These are phyloP conservation scores for Apostichopus californicus DNA, from an alignment of 35 echinoderm and acorn worm species.

Conservation along the genomic window DNA sequence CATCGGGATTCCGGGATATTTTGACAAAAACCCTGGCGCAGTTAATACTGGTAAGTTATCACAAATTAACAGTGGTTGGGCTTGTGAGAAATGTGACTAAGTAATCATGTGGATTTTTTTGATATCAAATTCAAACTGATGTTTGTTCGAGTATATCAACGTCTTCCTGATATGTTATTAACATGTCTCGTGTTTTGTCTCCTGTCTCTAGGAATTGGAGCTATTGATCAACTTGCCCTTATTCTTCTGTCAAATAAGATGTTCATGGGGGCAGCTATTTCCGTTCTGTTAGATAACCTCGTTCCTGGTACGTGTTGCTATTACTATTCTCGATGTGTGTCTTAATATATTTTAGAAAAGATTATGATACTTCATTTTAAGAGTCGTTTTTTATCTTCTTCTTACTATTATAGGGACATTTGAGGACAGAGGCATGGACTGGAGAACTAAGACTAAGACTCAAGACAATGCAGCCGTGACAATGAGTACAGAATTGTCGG, in stretches of 20 bases:
- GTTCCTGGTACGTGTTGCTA: neutral
- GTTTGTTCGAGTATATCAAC: neutral
- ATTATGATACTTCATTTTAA: neutral
- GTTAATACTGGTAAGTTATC: conserved; percentile 54
- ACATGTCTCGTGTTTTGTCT: too few species aligned
- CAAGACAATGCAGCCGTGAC: neutral
- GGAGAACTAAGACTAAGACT: neutral
- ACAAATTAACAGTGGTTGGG: too few species aligned
- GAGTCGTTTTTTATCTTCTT: neutral
- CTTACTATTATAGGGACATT: neutral
- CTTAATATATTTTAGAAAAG: neutral
- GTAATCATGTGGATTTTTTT: neutral
- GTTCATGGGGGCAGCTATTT: neutral
- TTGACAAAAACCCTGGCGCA: conserved; percentile 25
- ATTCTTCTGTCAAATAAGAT: conserved; percentile 30
- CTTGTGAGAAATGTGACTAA: too few species aligned
- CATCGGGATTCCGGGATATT: conserved; percentile 23
- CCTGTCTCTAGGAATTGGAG: neutral
- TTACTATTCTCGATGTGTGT: neutral
- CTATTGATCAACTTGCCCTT: neutral
- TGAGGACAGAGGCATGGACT: neutral
- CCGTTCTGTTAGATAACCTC: conserved; percentile 1
- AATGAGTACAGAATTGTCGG: neutral
- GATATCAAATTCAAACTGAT: neutral
- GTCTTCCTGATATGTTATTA: neutral